These are phyloP conservation scores for Castor canadensis DNA, from an alignment of 2,113 vertebrate genomes.

Conservation along the genomic window DNA sequence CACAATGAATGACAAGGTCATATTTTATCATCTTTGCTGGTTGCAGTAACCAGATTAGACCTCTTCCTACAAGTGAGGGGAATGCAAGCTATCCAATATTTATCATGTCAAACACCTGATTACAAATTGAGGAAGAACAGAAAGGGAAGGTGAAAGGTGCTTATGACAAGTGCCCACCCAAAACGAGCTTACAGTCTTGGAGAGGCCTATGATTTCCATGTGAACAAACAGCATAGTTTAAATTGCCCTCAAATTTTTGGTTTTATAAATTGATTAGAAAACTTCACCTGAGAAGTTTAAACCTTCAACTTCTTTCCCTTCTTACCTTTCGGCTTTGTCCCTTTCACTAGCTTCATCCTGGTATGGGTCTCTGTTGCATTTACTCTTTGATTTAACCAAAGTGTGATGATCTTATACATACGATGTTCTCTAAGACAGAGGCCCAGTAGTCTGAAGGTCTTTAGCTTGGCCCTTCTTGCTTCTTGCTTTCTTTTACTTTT, in stretches of 20 bases:
- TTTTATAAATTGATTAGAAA: background rate
- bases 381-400: no score
- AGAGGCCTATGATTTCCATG: background rate
- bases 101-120: conserved; percentile 46
- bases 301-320: no score
- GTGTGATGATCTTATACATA: no score
- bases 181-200: background rate
- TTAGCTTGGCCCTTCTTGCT: no score
- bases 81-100: conserved; percentile 52
- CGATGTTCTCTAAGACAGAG: no score
- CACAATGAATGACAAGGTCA: conserved; percentile 71
- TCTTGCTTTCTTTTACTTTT: no score
- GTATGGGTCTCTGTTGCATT: no score
- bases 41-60: conserved; percentile 67
- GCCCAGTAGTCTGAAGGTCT: no score
- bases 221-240: background rate
- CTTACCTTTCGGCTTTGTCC: no score
- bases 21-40: conserved; percentile 63
- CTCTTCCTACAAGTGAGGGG: conserved; percentile 62
- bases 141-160: background rate
- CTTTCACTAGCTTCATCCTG: no score
- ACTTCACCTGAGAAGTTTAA: no score
- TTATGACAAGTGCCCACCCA: background rate
- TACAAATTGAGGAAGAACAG: background rate
- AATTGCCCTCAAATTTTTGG: background rate